A percentile compares a stretch with the other conserved stretches of the same genome.
These are phyloP conservation scores for Heliangelus exortis DNA, from an alignment of 2,797 vertebrate species.

Conservation along the genomic window DNA sequence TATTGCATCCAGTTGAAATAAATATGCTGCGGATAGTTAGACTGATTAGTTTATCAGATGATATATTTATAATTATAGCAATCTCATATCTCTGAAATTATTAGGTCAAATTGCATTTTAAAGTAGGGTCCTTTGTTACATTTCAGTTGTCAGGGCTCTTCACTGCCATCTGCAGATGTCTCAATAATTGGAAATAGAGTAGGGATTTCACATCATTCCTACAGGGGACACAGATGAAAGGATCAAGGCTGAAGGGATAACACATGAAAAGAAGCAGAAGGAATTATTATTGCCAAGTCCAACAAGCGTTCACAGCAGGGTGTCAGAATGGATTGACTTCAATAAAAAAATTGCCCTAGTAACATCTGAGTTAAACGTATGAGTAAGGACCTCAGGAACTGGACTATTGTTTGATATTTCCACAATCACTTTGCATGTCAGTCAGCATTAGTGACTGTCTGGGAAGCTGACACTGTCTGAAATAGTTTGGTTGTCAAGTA, in stretches of 20 bases:
- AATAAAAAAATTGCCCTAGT: slow-evolving; percentile 34
- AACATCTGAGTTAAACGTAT: slow-evolving; percentile 30
- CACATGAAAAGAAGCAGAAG: slow-evolving; percentile 70
- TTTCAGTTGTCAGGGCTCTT: slow-evolving; percentile 10
- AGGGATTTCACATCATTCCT: slow-evolving; percentile 49
- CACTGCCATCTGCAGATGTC: slow-evolving; percentile 30
- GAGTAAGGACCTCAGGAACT: slow-evolving; percentile 29
- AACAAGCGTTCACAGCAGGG: slow-evolving; percentile 42
- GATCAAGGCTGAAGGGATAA: slow-evolving; percentile 61
- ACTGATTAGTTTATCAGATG: background rate
- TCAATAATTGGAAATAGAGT: slow-evolving; percentile 52
- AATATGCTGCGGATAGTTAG: background rate
- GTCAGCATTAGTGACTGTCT: slow-evolving; percentile 45
- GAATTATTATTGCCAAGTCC: slow-evolving; percentile 60
- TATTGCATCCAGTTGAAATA: background rate
- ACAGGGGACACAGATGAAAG: slow-evolving; percentile 61
- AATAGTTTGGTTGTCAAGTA: background rate
- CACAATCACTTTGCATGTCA: slow-evolving; percentile 41
- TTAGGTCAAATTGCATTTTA: background rate
- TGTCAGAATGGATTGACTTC: slow-evolving; percentile 65
- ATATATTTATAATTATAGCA: background rate
- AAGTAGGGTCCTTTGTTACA: background rate
- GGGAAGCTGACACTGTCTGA: slow-evolving; percentile 13
- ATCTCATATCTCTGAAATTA: background rate
- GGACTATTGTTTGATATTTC: slow-evolving; percentile 53